phyloP scores from a whole-genome alignment of 2,888 invertebrate genomes.

The Limnephilus auricula region DNA sequence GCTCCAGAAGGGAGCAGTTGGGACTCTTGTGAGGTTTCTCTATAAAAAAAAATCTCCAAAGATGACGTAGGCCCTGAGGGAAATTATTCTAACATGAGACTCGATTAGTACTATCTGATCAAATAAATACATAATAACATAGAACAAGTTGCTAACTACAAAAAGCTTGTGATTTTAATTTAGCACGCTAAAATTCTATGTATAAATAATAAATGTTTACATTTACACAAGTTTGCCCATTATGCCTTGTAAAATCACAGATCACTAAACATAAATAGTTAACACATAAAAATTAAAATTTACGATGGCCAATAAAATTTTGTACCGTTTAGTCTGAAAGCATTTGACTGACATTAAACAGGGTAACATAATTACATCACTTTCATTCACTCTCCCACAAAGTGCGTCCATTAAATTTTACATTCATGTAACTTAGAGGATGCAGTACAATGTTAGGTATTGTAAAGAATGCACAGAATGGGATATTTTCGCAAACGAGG shows the following conservation, averaged over 20 bases:
- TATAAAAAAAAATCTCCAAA: too few species aligned
- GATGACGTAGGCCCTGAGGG: too few species aligned
- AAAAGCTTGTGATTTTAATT: not conserved
- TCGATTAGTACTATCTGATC: not conserved
- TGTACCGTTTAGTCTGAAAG: not conserved
- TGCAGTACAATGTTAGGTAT: not conserved
- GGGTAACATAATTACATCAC: not conserved
- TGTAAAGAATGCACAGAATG: not conserved
- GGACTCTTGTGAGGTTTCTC: too few species aligned
- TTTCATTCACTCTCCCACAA: not conserved
- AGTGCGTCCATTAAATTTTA: not conserved
- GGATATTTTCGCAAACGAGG: too few species aligned
- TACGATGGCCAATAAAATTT: not conserved
- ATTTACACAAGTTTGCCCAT: not conserved
- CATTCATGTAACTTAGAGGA: not conserved
- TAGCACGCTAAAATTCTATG: not conserved
- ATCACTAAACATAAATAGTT: not conserved
- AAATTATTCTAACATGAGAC: not conserved
- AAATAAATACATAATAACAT: not conserved
- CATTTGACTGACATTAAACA: slow-evolving; percentile 19
- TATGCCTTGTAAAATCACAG: not conserved
- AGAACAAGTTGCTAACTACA: not conserved
- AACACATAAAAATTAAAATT: not conserved
- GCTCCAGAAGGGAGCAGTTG: too few species aligned
- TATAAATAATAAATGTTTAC: not conserved